phyloP scores from a whole-genome alignment of 2,888 invertebrate genomes.

The Cryptophagus acutangulus region DNA sequence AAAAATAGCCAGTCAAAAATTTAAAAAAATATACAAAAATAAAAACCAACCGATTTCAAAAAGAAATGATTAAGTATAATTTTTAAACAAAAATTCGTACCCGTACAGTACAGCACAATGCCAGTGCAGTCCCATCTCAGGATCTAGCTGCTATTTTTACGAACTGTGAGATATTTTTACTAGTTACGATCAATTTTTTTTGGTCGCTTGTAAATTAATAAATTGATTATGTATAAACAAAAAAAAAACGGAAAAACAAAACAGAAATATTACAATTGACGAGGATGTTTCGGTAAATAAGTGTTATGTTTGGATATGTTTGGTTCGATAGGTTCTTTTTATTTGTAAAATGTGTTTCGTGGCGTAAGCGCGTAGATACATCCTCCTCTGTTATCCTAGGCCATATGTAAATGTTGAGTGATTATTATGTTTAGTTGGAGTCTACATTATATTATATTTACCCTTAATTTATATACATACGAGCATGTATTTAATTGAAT shows the following conservation, averaged over 20 bases:
- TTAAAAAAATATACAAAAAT: constrained; percentile 17
- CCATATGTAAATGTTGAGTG: constrained; percentile 45
- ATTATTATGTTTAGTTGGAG: constrained; percentile 43
- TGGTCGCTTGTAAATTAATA: constrained; percentile 40
- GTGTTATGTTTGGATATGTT: constrained; percentile 40
- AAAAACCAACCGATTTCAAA: constrained; percentile 8
- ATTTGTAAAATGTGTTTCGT: constrained; percentile 39
- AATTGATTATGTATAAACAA: constrained; percentile 21
- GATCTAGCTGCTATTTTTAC: constrained; percentile 48
- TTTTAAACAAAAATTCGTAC: no score
- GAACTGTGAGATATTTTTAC: constrained; percentile 50
- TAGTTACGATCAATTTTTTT: constrained; percentile 43
- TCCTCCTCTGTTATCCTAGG: constrained; percentile 48
- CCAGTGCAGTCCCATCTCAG: constrained; percentile 45
- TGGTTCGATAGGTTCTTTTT: constrained; percentile 39
- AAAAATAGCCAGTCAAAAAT: constrained; percentile 4
- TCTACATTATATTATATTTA: constrained; percentile 40
- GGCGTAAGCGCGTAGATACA: constrained; percentile 46
- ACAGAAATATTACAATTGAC: constrained; percentile 35
- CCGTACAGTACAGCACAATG: constrained; percentile 29
- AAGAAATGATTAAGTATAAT: constrained; percentile 6
- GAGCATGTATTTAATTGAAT: constrained; percentile 46
- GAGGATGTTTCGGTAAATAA: constrained; percentile 45
- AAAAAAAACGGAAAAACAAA: constrained; percentile 12
- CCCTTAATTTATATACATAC: constrained; percentile 40